Evolutionary conservation across 2,888 invertebrate species (phyloP).

Genomic region (Petrolisthes manimaculis): DNA sequence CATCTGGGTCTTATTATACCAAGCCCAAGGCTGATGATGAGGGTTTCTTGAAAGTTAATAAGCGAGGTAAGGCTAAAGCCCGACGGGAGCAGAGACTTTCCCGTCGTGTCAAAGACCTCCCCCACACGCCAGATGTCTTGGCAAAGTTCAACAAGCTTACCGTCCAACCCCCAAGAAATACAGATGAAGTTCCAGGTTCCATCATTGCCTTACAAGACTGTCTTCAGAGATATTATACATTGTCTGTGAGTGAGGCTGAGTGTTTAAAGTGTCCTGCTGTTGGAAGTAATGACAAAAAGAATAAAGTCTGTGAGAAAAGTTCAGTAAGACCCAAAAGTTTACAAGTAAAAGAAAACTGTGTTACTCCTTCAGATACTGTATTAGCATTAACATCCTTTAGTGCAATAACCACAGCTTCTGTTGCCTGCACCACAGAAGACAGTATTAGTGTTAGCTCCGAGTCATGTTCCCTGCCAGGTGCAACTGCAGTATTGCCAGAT

Average conservation of each 20-base stretch:
- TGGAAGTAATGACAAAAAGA: slow-evolving; percentile 10
- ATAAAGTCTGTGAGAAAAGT: neutral
- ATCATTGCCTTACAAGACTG: slow-evolving; percentile 47
- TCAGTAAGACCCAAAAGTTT: slow-evolving; percentile 36
- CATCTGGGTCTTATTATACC: slow-evolving; percentile 45
- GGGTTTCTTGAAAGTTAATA: slow-evolving; percentile 30
- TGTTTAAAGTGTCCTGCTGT: neutral
- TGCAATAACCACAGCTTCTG: too few relatives aligned
- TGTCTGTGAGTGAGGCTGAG: slow-evolving; percentile 22
- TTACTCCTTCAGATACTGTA: neutral
- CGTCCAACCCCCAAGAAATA: slow-evolving; percentile 49
- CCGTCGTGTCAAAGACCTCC: slow-evolving; percentile 43
- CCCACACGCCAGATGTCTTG: slow-evolving; percentile 59
- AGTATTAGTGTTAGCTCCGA: too few relatives aligned
- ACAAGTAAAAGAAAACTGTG: neutral
- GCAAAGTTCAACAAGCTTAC: slow-evolving; percentile 40
- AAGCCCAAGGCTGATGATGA: slow-evolving; percentile 44
- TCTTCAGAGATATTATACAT: slow-evolving; percentile 31
- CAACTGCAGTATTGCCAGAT: too few relatives aligned
- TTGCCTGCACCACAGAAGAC: too few relatives aligned
- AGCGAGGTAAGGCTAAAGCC: slow-evolving; percentile 42
- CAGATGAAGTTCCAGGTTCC: slow-evolving; percentile 42
- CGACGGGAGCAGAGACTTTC: slow-evolving; percentile 46
- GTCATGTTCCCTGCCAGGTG: too few relatives aligned
- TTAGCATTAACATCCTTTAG: neutral